Evolutionary conservation across 2,888 invertebrate species (phyloP), one percentile per base, ranked within the genome.

Genomic region (Callyntrura guangdongensis): DNA sequence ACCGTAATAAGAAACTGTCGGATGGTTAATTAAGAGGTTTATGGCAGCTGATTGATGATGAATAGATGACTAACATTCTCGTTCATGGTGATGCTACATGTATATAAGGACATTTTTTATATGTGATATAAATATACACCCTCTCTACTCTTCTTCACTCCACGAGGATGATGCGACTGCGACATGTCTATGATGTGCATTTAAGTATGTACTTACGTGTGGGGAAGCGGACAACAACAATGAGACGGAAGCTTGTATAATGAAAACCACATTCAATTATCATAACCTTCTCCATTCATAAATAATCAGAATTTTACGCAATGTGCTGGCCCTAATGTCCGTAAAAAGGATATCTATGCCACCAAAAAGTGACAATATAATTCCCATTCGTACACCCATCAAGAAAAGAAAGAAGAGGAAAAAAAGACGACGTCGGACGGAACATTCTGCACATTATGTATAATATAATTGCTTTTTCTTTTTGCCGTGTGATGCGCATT

Each of bases 31-130:
- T 90, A 90, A 90, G 90, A 90, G 90, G 90, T 90, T 90, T 90
- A 90, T 90, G 90, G 90, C 90, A 90, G 90, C 90, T 90, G 90
- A 90, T 90, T 90, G 90, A 90, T 90, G 90, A 90, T 90, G 90
- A 90, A 90, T 90, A 90, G 90, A 90, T 90, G 90, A 87, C 86
- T 82, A 83, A 47, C 64, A 74, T 47, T 82, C 77, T 74, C 86
- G n/a, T 61, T 77, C 77, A 61, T 61, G 61, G 56, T 79, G 53
- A 27, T 45, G 59, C 36, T 36, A 36, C 36, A 36, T 36, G 6
- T 36, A 36, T 36, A 36, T 6, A 36, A 2, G 36, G 2, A 36
- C 36, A 36, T 36, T 36, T 36, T n/a, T n/a, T n/a, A n/a, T 6
- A 36, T 36, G 36, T 6, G 2, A 36, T 36, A 36, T 36, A 2